Base-by-base conservation (phyloP, 1,140 invertebrate genomes). In the Lysiphlebus fabarum region DNA sequence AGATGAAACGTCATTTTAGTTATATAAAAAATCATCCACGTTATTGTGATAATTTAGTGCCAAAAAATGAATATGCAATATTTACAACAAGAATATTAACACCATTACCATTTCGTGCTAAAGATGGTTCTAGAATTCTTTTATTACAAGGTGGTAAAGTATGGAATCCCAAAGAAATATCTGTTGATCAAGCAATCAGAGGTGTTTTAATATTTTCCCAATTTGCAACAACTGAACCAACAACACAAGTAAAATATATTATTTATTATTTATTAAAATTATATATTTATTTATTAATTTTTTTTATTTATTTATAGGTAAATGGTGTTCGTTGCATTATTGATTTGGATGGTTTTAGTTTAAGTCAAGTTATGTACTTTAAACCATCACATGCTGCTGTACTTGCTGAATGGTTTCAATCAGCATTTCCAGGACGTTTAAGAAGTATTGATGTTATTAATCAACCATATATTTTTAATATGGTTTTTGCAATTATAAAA, bases 151-250 rank as follows among this genome's bases (percentile, higher is more conserved):
- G 69, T 49, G 86, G 86, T 62, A 78, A 76, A 59, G 84, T 79
- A 68, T 89, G 88, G 88, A 86, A 88, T 60, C 79, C 86, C 0
- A 87, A 85, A 48, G 66, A 81, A 65, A 73, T 85, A 2, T 68
- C 70, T 0, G 42, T 87, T 10, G 71, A 79, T 9, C 81, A 87
- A 55, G 73, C 88, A 14, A 85, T 88, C 40, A 78, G 81, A 64
- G 78, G 81, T 12, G 71, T 86, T 36, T 80, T 86, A 64, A 49
- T 88, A 4, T 71, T 80, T n/a, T n/a, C n/a, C n/a, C 0, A 69
- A 66, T 82, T 84, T 5, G 84, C 85, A 0, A 82, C 86, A 66
- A 64, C 76, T 3, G 86, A 88, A 60, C 82, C 85, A 2, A 81
- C 71, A 65, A 86, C 86, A 10, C 85, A 86, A 80, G 84, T 84